phyloP scores from a whole-genome alignment of 2,113 vertebrate genomes.

The Ariopsis seemanni region DNA sequence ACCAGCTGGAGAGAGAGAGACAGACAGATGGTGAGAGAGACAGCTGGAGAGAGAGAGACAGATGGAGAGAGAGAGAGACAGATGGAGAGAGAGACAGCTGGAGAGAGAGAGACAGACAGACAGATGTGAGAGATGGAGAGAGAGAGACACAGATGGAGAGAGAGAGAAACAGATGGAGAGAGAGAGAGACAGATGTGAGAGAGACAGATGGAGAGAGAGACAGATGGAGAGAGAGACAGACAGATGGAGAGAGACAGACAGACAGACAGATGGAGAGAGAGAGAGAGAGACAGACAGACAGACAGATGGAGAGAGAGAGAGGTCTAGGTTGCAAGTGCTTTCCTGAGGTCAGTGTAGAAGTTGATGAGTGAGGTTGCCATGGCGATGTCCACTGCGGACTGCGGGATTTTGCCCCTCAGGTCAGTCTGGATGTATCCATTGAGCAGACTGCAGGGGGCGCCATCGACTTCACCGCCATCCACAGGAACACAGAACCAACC shows the following conservation, averaged over 20 bases:
- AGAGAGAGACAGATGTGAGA: background rate
- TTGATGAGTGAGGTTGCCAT: slow-evolving; percentile 78
- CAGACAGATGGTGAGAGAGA: no score
- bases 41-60: background rate
- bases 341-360: slow-evolving; percentile 80
- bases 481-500: slow-evolving; percentile 84
- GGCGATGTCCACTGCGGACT: slow-evolving; percentile 79
- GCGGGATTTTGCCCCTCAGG: slow-evolving; percentile 80
- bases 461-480: slow-evolving; percentile 60
- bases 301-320: background rate
- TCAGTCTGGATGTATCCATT: slow-evolving; percentile 87
- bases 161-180: background rate
- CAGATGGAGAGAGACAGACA: background rate
- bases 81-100: background rate
- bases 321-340: slow-evolving; percentile 65
- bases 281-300: background rate
- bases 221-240: background rate
- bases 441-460: slow-evolving; percentile 69
- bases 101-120: background rate
- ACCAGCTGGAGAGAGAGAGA: background rate
- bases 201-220: no score
- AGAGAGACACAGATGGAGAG: slow-evolving; percentile 4
- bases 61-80: no score
- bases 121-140: background rate
- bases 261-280: background rate